These are phyloP conservation scores for Lasioglossum morio DNA, from an alignment of 2,888 invertebrate genomes.

Conservation along the genomic window DNA sequence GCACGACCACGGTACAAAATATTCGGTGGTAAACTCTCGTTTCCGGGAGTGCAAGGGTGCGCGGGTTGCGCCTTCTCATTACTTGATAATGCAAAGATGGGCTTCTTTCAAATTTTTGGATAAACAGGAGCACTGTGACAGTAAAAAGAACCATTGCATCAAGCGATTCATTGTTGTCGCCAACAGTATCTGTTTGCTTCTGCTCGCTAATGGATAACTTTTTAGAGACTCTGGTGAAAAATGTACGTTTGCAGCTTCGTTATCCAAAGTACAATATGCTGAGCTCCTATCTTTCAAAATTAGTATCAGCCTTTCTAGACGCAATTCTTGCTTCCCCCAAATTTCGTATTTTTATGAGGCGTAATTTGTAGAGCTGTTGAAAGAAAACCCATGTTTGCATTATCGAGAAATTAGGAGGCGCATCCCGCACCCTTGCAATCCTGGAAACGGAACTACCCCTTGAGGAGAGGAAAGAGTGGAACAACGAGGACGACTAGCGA, in stretches of 20 bases:
- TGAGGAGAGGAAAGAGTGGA: slow-evolving; percentile 1
- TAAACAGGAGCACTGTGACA: slow-evolving; percentile 90
- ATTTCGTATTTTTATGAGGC: too few relatives aligned
- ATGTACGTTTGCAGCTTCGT: slow-evolving; percentile 88
- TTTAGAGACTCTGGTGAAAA: slow-evolving; percentile 84
- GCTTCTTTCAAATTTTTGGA: slow-evolving; percentile 84
- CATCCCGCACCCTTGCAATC: too few relatives aligned
- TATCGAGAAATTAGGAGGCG: too few relatives aligned
- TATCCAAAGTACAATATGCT: slow-evolving; percentile 90
- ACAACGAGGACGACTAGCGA: slow-evolving; percentile 3
- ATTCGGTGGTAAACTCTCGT: neutral
- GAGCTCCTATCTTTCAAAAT: slow-evolving; percentile 89
- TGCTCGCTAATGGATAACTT: slow-evolving; percentile 87
- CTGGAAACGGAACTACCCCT: too few relatives aligned
- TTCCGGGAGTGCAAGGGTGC: too few relatives aligned
- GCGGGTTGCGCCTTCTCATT: too few relatives aligned
- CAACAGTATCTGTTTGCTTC: slow-evolving; percentile 87
- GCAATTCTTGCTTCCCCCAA: slow-evolving; percentile 85
- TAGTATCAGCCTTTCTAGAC: slow-evolving; percentile 86
- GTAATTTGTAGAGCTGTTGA: too few relatives aligned
- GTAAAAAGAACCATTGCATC: slow-evolving; percentile 93
- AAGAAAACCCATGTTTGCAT: too few relatives aligned
- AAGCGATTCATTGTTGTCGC: slow-evolving; percentile 90
- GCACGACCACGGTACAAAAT: slow-evolving; percentile 73
- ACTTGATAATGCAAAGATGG: too few relatives aligned